A percentile compares a stretch with the other conserved stretches of the same genome.
Evolutionary conservation across 2,113 vertebrate species (phyloP).

Genomic region (Gymnobelideus leadbeateri): DNA sequence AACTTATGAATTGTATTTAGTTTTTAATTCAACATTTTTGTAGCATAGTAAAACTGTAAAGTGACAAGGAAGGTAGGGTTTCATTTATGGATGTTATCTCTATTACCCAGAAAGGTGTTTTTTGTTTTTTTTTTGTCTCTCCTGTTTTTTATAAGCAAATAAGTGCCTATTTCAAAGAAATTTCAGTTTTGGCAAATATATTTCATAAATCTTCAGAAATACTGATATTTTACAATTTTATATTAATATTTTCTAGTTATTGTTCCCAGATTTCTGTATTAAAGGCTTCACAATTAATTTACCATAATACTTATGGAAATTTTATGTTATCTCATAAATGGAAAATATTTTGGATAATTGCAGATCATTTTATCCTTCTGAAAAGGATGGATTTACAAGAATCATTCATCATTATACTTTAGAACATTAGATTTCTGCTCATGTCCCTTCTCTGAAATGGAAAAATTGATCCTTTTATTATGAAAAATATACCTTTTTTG

Average conservation of each 20-base stretch:
- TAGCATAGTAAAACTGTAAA: neutral
- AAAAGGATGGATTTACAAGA: neutral
- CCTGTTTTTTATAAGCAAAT: neutral
- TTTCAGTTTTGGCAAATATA: neutral
- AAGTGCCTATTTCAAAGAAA: neutral
- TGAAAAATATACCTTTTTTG: conserved; percentile 5
- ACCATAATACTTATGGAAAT: neutral
- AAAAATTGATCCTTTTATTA: conserved; percentile 23
- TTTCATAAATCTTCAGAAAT: neutral
- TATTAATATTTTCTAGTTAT: neutral
- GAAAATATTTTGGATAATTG: neutral
- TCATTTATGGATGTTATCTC: neutral
- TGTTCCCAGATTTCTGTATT: neutral
- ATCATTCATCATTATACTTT: conserved; percentile 11
- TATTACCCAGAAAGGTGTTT: neutral
- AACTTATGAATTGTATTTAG: neutral
- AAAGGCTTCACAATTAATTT: neutral
- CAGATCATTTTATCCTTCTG: conserved; percentile 28
- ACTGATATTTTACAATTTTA: neutral
- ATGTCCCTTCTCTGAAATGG: neutral
- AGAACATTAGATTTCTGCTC: neutral
- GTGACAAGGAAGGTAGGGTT: neutral
- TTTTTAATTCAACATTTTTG: neutral
- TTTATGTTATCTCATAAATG: conserved; percentile 16
- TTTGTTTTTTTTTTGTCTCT: neutral